phyloP scores from a whole-genome alignment of 2,888 invertebrate species.

The Omphaloscelis lunosa region DNA sequence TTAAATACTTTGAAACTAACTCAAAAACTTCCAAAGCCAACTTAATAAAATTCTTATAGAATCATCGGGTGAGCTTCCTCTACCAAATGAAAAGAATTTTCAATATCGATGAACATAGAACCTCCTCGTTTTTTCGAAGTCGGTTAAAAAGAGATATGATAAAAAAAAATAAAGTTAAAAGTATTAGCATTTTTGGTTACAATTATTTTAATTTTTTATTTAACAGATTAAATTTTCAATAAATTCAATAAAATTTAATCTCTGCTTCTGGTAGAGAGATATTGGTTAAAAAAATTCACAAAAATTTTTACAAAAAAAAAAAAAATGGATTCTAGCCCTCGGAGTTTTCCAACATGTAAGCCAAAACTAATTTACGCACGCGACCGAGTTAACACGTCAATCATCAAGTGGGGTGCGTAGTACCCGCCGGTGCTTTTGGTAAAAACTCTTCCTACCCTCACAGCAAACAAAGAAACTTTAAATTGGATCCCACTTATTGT shows the following conservation, averaged over 20 bases:
- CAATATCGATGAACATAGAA: background rate
- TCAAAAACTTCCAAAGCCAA: background rate
- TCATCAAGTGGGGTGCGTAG: slow-evolving; percentile 70
- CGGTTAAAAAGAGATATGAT: background rate
- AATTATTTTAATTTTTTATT: background rate
- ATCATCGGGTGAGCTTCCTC: background rate
- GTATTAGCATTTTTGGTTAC: background rate
- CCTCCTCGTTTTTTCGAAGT: background rate
- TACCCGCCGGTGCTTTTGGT: slow-evolving; percentile 64
- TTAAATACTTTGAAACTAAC: background rate
- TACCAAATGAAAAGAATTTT: background rate
- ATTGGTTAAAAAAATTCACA: background rate
- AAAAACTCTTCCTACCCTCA: slow-evolving; percentile 73
- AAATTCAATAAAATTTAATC: background rate
- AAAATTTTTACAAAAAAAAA: background rate
- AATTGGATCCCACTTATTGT: slow-evolving; percentile 79
- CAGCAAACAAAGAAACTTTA: slow-evolving; percentile 77
- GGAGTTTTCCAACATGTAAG: slow-evolving; percentile 60
- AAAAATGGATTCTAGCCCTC: background rate
- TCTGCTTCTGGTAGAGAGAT: background rate
- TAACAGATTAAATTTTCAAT: background rate
- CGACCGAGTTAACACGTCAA: slow-evolving; percentile 73
- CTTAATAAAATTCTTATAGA: background rate
- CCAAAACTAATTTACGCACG: slow-evolving; percentile 66
- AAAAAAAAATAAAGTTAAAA: no score